Evolutionary conservation across 2,113 vertebrate genomes (phyloP).

Genomic region (Xiphophorus hellerii): DNA sequence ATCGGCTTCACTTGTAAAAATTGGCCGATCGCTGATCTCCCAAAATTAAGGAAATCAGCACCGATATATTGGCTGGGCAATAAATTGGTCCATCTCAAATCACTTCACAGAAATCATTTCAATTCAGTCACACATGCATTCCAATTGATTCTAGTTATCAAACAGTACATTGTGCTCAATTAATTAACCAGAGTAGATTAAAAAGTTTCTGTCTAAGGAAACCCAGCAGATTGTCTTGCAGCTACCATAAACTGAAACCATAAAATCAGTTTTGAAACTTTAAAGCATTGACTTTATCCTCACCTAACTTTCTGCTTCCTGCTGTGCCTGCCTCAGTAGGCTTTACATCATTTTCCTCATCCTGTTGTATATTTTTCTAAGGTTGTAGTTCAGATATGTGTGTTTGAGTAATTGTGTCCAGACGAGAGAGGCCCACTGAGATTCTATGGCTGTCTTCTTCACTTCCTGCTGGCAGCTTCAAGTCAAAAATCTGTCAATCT

Average conservation of each 20-base stretch:
- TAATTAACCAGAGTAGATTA: too few relatives aligned
- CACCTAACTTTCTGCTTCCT: slow-evolving; percentile 49
- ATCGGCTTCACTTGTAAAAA: too few relatives aligned
- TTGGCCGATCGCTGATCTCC: too few relatives aligned
- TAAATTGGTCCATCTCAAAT: too few relatives aligned
- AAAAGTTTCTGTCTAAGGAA: too few relatives aligned
- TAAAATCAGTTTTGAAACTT: slow-evolving; percentile 26
- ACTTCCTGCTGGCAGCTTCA: slow-evolving; percentile 38
- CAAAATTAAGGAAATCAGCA: too few relatives aligned
- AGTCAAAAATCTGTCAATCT: slow-evolving; percentile 35
- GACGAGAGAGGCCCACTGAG: slow-evolving; percentile 48
- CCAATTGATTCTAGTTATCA: too few relatives aligned
- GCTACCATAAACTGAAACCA: neutral
- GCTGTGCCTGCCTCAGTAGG: slow-evolving; percentile 43
- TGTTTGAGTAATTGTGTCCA: slow-evolving; percentile 37
- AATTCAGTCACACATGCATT: too few relatives aligned
- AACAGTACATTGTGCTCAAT: too few relatives aligned
- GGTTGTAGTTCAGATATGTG: slow-evolving; percentile 11
- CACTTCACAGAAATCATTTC: too few relatives aligned
- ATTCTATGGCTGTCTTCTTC: slow-evolving; percentile 30
- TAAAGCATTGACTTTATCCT: slow-evolving; percentile 6
- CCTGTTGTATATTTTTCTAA: slow-evolving; percentile 18
- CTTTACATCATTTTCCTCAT: slow-evolving; percentile 17
- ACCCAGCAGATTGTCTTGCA: too few relatives aligned
- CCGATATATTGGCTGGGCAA: too few relatives aligned